These are phyloP conservation scores for Poeciliopsis presidionis DNA, from an alignment of 2,797 vertebrate species.

Conservation along the genomic window DNA sequence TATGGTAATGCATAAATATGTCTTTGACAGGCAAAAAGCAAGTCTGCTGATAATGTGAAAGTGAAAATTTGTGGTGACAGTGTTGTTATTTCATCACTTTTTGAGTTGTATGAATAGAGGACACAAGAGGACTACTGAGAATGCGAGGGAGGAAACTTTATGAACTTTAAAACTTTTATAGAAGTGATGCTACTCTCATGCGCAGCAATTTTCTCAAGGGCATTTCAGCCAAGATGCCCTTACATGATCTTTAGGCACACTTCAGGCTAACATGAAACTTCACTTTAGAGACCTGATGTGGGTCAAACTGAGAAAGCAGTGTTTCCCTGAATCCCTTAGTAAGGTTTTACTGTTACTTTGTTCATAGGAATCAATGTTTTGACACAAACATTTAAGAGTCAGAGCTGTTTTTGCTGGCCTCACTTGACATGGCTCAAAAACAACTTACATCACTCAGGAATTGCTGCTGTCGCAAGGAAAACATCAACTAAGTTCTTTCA, in stretches of 20 bases:
- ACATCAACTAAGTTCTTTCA: background rate
- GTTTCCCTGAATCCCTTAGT: constrained; percentile 24
- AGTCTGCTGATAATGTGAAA: background rate
- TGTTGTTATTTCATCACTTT: constrained; percentile 5
- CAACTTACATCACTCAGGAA: background rate
- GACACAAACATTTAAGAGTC: background rate
- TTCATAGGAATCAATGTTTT: constrained; percentile 5
- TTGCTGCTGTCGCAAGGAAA: background rate
- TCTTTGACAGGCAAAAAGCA: background rate
- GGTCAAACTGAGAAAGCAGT: constrained; percentile 21
- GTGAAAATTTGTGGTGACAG: constrained; percentile 27
- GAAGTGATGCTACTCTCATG: constrained; percentile 21
- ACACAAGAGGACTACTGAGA: constrained; percentile 37
- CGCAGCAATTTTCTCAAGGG: constrained; percentile 58
- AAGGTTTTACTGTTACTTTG: constrained; percentile 19
- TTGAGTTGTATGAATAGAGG: constrained; percentile 14
- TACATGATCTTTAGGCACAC: constrained; percentile 34
- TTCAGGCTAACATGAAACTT: constrained; percentile 28
- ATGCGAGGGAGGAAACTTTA: constrained; percentile 20
- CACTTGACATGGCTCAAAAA: background rate
- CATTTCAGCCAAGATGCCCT: constrained; percentile 24
- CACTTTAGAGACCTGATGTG: constrained; percentile 22
- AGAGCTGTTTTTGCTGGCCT: background rate
- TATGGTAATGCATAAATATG: background rate
- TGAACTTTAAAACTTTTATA: constrained; percentile 52